phyloP scores from a whole-genome alignment of 2,888 invertebrate genomes.

The Diloba caeruleocephala region DNA sequence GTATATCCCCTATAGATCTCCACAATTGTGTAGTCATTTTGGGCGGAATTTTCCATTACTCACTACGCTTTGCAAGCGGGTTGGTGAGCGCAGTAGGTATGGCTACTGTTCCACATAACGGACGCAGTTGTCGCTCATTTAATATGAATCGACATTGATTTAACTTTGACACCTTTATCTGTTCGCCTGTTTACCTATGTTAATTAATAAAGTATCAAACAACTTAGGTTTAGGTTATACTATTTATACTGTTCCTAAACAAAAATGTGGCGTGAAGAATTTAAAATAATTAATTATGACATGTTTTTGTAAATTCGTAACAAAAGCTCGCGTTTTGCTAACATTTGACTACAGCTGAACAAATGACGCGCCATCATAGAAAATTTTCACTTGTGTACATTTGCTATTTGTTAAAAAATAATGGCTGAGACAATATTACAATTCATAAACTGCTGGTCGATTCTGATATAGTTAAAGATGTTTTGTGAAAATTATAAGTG shows the following conservation, averaged over 20 bases:
- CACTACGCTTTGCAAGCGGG: too few species aligned
- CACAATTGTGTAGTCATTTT: too few species aligned
- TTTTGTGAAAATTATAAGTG: not conserved
- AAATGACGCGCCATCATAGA: conserved; percentile 57
- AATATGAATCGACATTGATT: conserved; percentile 30
- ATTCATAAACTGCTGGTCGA: conserved; percentile 3
- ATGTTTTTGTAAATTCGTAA: conserved; percentile 32
- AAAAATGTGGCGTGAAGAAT: conserved; percentile 21
- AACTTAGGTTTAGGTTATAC: conserved; percentile 9
- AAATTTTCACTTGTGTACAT: conserved; percentile 28
- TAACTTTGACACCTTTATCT: conserved; percentile 41
- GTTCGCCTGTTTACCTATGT: conserved; percentile 14
- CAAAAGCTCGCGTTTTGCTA: conserved; percentile 37
- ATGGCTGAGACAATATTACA: conserved; percentile 23
- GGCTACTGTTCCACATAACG: too few species aligned
- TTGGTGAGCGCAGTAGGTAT: too few species aligned
- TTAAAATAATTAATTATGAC: conserved; percentile 26
- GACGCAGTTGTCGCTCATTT: not conserved
- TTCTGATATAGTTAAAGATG: conserved; percentile 13
- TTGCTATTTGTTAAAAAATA: conserved; percentile 21
- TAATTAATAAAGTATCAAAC: conserved; percentile 28
- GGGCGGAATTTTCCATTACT: too few species aligned
- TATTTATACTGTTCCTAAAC: conserved; percentile 37
- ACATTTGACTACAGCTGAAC: conserved; percentile 51
- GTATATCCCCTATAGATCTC: too few species aligned